phyloP scores from a whole-genome alignment of 2,888 invertebrate genomes.

The Epistrophella euchroma region DNA sequence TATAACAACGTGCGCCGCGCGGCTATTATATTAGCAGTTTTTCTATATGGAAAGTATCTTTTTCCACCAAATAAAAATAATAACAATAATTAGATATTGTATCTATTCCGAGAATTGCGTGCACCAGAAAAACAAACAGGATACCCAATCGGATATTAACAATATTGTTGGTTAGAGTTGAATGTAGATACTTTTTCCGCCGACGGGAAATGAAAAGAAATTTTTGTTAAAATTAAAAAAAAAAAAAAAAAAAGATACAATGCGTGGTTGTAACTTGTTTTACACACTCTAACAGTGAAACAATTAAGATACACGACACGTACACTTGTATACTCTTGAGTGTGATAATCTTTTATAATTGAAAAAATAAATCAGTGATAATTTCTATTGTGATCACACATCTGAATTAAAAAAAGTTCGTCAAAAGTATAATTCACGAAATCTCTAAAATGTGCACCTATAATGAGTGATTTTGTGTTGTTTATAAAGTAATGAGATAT shows the following conservation, averaged over 20 bases:
- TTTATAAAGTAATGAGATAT: not conserved
- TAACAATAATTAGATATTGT: constrained; percentile 4
- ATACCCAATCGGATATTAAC: constrained; percentile 4
- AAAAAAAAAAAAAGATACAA: not conserved
- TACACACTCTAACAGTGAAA: not conserved
- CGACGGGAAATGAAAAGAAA: constrained; percentile 21
- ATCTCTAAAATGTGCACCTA: not conserved
- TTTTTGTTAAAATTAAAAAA: not conserved
- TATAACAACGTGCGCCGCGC: constrained; percentile 55
- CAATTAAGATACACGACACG: not conserved
- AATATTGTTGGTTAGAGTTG: not conserved
- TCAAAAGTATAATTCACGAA: constrained; percentile 5
- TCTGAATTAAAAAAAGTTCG: constrained; percentile 37
- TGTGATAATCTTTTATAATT: not conserved
- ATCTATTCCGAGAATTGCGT: constrained; percentile 1
- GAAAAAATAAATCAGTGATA: constrained; percentile 22
- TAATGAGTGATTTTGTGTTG: constrained; percentile 9
- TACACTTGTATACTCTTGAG: not conserved
- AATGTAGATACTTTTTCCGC: not conserved
- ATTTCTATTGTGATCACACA: constrained; percentile 46
- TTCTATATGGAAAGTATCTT: constrained; percentile 21
- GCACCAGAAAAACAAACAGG: not conserved
- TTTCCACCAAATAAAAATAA: not conserved
- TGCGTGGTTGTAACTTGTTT: not conserved
- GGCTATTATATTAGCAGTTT: constrained; percentile 60